A percentile compares a stretch with the other conserved stretches of the same genome.
Evolutionary conservation across 1,140 invertebrate species (phyloP).

Genomic region (Cardiocondyla obscurior): DNA sequence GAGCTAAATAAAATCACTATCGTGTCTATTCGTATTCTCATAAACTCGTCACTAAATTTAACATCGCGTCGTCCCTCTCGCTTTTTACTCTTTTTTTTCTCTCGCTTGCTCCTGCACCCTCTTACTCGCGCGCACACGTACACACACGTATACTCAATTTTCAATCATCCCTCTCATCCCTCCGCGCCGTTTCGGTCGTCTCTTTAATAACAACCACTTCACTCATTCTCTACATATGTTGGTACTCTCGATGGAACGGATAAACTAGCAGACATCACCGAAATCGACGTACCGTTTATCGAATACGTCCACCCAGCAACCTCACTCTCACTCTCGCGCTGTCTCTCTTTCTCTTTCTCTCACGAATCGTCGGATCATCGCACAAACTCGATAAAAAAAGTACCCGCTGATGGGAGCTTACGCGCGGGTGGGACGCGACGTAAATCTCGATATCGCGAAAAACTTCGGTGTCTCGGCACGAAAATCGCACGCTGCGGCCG

Average conservation of each 20-base stretch:
- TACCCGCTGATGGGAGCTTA: neutral
- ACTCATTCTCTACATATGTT: constrained; percentile 63
- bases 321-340: neutral
- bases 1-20: constrained; percentile 82
- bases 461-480: constrained; percentile 10
- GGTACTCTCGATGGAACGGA: constrained; percentile 78
- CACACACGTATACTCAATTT: neutral
- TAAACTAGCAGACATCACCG: constrained; percentile 72
- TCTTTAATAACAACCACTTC: constrained; percentile 18
- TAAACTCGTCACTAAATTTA: constrained; percentile 81
- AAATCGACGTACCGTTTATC: constrained; percentile 47
- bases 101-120: neutral
- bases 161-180: constrained; percentile 46
- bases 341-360: neutral
- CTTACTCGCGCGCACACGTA: neutral
- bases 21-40: constrained; percentile 77
- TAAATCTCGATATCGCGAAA: constrained; percentile 14
- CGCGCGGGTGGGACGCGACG: neutral
- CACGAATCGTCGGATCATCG: constrained; percentile 21
- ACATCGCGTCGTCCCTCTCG: constrained; percentile 62
- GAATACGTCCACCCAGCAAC: neutral
- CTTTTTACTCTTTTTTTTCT: neutral
- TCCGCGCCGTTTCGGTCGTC: constrained; percentile 51
- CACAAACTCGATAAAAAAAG: constrained; percentile 18
- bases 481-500: constrained; percentile 15